Conservation (phyloP, 1,140 invertebrate genomes). For the Drosophila takahashii region DNA sequence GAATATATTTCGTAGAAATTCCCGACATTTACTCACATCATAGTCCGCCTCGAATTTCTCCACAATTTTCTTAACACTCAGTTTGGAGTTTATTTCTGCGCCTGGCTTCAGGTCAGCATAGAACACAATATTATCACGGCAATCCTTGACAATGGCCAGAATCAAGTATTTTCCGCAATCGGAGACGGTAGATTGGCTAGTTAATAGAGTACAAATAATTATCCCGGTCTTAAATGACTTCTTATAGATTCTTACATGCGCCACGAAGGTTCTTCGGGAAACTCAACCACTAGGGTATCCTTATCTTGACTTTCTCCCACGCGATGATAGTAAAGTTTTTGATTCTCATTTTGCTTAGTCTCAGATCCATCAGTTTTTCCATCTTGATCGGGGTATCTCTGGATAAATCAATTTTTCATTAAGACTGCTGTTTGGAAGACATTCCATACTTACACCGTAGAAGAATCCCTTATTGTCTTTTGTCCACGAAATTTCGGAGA, state of each 20-base stretch:
- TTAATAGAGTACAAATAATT: neutral
- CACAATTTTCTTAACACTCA: conserved; percentile 91
- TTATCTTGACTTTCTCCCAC: conserved; percentile 94
- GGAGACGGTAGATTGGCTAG: conserved; percentile 89
- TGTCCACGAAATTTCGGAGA: conserved; percentile 96
- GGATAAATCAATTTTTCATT: neutral
- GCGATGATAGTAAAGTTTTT: conserved; percentile 97
- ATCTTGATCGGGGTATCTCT: conserved; percentile 89
- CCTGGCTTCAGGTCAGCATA: conserved; percentile 91
- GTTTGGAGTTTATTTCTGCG: conserved; percentile 87
- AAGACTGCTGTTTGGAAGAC: neutral
- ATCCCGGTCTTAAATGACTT: neutral
- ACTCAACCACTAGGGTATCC: conserved; percentile 95
- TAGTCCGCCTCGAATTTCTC: conserved; percentile 97
- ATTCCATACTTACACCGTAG: conserved; percentile 91
- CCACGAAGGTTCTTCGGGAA: conserved; percentile 96
- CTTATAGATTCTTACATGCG: conserved; percentile 90
- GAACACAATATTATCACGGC: conserved; percentile 95
- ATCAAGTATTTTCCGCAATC: conserved; percentile 96
- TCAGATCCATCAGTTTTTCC: conserved; percentile 95
- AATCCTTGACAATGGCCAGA: conserved; percentile 91
- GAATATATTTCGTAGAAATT: no score
- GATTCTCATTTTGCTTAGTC: conserved; percentile 93
- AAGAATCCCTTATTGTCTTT: conserved; percentile 98
- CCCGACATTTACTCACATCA: conserved; percentile 87